Evolutionary conservation across 2,888 invertebrate genomes (phyloP).

Genomic region (Stenolophus ochropezus): DNA sequence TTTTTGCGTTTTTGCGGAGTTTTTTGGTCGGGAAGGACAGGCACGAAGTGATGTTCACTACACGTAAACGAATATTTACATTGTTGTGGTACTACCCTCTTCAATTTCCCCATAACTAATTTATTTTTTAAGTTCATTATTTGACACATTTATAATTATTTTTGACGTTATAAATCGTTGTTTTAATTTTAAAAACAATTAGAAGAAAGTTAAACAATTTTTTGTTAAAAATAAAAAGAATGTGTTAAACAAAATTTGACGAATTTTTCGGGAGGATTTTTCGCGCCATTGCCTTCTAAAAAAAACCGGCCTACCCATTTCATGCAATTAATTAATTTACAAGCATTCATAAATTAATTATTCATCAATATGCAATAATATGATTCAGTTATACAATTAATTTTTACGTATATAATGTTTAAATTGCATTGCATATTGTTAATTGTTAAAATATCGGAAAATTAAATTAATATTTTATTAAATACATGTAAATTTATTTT

Average conservation of each 20-base stretch:
- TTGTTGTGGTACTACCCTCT: conserved; percentile 47
- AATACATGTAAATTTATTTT: background rate
- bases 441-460: background rate
- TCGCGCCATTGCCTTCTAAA: conserved; percentile 28
- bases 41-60: background rate
- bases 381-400: background rate
- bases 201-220: conserved; percentile 24
- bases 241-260: conserved; percentile 54
- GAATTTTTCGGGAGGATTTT: conserved; percentile 28
- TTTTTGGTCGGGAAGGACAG: conserved; percentile 7
- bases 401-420: background rate
- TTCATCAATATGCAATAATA: background rate
- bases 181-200: conserved; percentile 52
- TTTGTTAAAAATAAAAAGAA: conserved; percentile 46
- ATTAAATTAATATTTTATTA: background rate
- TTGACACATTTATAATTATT: conserved; percentile 33
- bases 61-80: background rate
- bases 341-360: background rate
- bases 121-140: conserved; percentile 1
- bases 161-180: conserved; percentile 49
- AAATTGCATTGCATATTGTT: background rate
- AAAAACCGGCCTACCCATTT: background rate
- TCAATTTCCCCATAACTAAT: background rate
- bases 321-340: background rate
- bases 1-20: background rate